phyloP scores from a whole-genome alignment of 2,113 vertebrate species.

The Naja naja region DNA sequence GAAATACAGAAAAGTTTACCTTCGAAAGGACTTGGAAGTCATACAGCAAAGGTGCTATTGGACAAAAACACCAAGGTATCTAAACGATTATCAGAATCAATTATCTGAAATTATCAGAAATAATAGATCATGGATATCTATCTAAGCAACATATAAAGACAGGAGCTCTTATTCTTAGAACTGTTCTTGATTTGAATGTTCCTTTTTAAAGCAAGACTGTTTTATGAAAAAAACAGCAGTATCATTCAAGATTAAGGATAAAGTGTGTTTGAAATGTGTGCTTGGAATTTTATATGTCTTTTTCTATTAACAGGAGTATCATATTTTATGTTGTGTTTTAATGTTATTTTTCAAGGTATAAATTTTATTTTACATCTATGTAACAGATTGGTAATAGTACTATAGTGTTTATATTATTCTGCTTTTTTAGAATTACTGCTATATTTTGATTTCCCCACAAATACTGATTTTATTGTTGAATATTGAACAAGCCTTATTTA shows the following conservation, averaged over 20 bases:
- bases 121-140: background rate
- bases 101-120: background rate
- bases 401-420: background rate
- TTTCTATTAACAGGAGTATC: background rate
- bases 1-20: conserved; percentile 10
- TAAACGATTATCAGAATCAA: background rate
- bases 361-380: background rate
- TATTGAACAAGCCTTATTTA: background rate
- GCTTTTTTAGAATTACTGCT: background rate
- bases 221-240: background rate
- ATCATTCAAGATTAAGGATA: background rate
- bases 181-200: background rate
- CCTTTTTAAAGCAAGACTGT: background rate
- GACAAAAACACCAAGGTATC: conserved; percentile 62
- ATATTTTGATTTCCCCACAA: background rate
- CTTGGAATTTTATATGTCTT: background rate
- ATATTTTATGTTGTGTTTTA: background rate
- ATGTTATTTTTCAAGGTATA: background rate
- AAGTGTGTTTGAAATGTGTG: background rate
- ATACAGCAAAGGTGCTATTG: conserved; percentile 38
- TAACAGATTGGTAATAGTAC: background rate
- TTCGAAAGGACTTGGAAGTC: conserved; percentile 5
- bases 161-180: background rate
- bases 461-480: background rate
- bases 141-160: background rate